Conservation (phyloP, 2,888 invertebrate species). For the Drosophila colorata region DNA sequence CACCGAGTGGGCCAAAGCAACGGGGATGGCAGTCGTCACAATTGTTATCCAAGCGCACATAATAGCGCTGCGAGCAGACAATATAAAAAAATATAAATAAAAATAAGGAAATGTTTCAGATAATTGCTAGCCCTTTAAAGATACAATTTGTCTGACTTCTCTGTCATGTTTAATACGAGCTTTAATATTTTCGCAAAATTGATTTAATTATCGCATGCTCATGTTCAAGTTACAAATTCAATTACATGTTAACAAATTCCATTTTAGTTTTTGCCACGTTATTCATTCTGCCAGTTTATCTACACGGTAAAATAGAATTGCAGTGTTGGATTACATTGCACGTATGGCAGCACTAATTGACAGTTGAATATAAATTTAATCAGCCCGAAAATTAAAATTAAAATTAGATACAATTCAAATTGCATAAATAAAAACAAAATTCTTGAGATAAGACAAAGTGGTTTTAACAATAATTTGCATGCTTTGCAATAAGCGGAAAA, state of each 20-base stretch:
- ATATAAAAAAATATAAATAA: not conserved
- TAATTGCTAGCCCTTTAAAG: constrained; percentile 4
- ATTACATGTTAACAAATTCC: not conserved
- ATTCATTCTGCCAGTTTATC: too few relatives aligned
- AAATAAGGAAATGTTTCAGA: not conserved
- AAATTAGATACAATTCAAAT: too few relatives aligned
- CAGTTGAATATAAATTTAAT: not conserved
- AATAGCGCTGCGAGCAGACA: constrained; percentile 87
- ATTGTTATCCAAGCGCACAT: constrained; percentile 93
- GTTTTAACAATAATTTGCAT: too few relatives aligned
- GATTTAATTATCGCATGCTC: too few relatives aligned
- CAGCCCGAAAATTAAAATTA: too few relatives aligned
- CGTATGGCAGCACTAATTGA: not conserved
- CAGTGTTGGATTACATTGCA: not conserved
- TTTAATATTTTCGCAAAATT: not conserved
- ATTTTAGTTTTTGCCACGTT: not conserved
- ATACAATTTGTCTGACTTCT: too few relatives aligned
- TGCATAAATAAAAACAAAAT: too few relatives aligned
- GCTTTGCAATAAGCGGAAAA: too few relatives aligned
- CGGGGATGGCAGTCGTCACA: constrained; percentile 91
- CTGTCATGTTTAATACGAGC: not conserved
- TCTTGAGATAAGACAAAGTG: too few relatives aligned
- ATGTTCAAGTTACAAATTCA: not conserved
- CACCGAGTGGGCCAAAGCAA: constrained; percentile 91
- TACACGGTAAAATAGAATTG: too few relatives aligned